phyloP scores from a whole-genome alignment of 1,140 invertebrate species.

The Drosophila teissieri region DNA sequence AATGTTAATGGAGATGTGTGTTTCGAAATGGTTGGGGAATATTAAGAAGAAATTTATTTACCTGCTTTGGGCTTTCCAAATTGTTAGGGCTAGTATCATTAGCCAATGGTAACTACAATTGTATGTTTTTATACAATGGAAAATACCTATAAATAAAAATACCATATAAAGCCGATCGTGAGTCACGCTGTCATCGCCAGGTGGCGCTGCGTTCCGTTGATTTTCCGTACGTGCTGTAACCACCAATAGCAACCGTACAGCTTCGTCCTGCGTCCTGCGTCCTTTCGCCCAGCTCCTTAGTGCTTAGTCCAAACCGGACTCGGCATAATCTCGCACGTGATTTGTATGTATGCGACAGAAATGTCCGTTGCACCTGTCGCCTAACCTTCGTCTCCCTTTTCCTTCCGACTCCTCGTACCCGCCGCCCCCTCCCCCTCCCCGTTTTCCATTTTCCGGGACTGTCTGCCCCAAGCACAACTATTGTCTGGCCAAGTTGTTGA shows the following conservation, averaged over 20 bases:
- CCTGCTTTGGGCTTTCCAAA: too few relatives aligned
- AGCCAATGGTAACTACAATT: too few relatives aligned
- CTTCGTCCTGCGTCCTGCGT: conserved; percentile 3
- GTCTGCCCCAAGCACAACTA: conserved; percentile 67
- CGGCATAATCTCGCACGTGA: conserved; percentile 75
- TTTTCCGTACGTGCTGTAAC: conserved; percentile 37
- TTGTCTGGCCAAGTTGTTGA: conserved; percentile 81
- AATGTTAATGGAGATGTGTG: conserved; percentile 11
- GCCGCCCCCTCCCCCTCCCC: too few relatives aligned
- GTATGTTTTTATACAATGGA: too few relatives aligned
- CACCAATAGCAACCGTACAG: conserved; percentile 17
- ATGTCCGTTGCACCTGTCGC: conserved; percentile 76
- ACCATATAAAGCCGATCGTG: background rate
- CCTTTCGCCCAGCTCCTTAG: conserved; percentile 14
- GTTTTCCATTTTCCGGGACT: conserved; percentile 12
- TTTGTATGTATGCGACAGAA: conserved; percentile 80
- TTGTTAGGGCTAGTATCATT: too few relatives aligned
- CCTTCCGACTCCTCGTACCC: background rate
- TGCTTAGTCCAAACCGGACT: conserved; percentile 50
- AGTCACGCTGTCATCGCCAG: conserved; percentile 21
- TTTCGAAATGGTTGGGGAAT: background rate
- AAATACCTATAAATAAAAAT: too few relatives aligned
- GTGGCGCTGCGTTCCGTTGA: conserved; percentile 17
- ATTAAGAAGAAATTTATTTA: background rate
- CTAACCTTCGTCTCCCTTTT: conserved; percentile 37